phyloP scores from a whole-genome alignment of 1,140 invertebrate species.

The Diplogasteroides magnus region DNA sequence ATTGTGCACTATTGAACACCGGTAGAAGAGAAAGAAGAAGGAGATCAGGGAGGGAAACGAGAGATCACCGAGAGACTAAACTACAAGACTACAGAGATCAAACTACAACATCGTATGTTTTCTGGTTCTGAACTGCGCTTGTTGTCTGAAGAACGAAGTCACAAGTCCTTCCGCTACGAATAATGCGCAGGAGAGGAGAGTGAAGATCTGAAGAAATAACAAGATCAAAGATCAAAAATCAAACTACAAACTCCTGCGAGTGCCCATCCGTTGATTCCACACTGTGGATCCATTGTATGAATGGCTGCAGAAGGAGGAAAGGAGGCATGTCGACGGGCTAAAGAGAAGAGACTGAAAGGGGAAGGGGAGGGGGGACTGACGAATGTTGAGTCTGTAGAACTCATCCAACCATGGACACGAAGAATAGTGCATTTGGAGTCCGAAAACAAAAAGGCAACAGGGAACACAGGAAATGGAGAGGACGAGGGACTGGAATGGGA shows the following conservation, averaged over 20 bases:
- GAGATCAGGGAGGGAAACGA: no score
- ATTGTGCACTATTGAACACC: no score
- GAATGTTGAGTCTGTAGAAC: conserved; percentile 43
- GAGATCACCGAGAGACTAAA: no score
- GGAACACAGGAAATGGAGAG: conserved; percentile 52
- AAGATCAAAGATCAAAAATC: not conserved
- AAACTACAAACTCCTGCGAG: conserved; percentile 40
- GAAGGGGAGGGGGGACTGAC: no score
- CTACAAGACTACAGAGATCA: not conserved
- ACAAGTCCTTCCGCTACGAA: conserved; percentile 53
- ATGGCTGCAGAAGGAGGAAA: no score
- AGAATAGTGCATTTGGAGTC: conserved; percentile 52
- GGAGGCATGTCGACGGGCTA: no score
- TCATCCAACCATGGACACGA: conserved; percentile 52
- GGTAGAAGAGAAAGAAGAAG: no score
- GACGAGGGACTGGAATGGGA: conserved; percentile 42
- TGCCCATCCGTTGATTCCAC: conserved; percentile 53
- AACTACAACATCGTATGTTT: not conserved
- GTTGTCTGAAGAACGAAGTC: conserved; percentile 42
- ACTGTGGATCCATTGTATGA: conserved; percentile 54
- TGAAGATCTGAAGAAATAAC: conserved; percentile 47
- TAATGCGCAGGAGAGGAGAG: conserved; percentile 48
- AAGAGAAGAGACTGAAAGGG: no score
- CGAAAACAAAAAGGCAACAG: conserved; percentile 48
- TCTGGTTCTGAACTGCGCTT: not conserved